These are phyloP conservation scores for Embiotoca jacksoni DNA, from an alignment of 2,113 vertebrate species.

Conservation along the genomic window DNA sequence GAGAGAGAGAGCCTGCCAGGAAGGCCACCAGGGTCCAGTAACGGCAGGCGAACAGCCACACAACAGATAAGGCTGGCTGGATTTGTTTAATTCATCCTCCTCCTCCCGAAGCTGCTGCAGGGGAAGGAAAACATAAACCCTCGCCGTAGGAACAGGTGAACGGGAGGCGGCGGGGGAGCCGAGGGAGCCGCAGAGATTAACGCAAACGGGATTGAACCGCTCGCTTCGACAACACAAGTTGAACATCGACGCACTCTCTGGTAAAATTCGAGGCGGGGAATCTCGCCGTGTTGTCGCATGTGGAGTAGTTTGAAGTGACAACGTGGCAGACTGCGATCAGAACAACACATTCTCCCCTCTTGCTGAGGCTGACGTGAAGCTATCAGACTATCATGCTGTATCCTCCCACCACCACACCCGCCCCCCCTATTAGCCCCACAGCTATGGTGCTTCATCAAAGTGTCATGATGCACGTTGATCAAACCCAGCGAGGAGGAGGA, in stretches of 20 bases:
- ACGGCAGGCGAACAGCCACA: conserved; percentile 41
- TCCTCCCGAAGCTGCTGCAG: conserved; percentile 43
- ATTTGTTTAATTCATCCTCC: conserved; percentile 58
- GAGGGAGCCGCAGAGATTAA: conserved; percentile 56
- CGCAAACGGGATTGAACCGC: conserved; percentile 36
- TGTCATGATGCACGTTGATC: conserved; percentile 70
- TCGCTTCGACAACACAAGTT: conserved; percentile 33
- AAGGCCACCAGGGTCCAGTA: conserved; percentile 61
- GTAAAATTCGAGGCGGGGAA: background rate
- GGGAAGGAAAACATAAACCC: conserved; percentile 4
- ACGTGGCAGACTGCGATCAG: conserved; percentile 34
- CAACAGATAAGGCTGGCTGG: conserved; percentile 65
- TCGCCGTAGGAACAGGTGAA: conserved; percentile 64
- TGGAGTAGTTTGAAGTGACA: conserved; percentile 54
- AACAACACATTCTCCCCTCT: conserved; percentile 38
- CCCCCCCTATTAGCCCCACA: conserved; percentile 46
- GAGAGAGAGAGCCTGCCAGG: conserved; percentile 23
- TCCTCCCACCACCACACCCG: background rate
- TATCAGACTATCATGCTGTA: conserved; percentile 38
- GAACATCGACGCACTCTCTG: background rate
- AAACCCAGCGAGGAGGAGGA: conserved; percentile 41
- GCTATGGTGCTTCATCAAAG: conserved; percentile 68
- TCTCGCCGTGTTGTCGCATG: conserved; percentile 8
- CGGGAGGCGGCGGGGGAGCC: conserved; percentile 29
- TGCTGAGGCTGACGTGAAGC: conserved; percentile 44